Base-by-base conservation (phyloP, 2,888 invertebrate species). In the Leptopilina syphax region DNA sequence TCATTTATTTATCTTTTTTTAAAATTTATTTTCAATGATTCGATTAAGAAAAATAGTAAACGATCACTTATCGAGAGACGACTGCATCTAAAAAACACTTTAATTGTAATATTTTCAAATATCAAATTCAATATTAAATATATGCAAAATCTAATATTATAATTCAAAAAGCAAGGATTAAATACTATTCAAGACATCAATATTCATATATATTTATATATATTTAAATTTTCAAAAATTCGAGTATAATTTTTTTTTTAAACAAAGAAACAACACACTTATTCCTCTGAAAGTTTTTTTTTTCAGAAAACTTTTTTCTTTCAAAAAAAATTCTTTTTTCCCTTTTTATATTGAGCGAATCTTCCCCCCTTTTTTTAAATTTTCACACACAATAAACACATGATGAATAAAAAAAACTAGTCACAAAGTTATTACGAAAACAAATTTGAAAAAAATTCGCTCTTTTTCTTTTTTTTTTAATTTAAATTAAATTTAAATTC, bases 361-460 rank as follows among this genome's bases (percentile, higher is more conserved):
- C 34, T 3, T 34, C n/a, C 54, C 54, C 50, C 27, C 50, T 24
- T 66, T 41, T 10, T 54, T 50, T 70, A 27, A 18, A 86, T 83
- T 83, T 83, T 84, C 83, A 85, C 82, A 86, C 83, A 77, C 34
- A 83, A 84, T 84, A 86, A 81, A 83, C 81, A 83, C 84, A 83
- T 44, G 83, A 70, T 44, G 44, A 44, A 44, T 44, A 78, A 83
- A 83, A 83, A 83, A 82, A 82, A 83, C 83, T 81, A 80, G 81
- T 83, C 77, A 82, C 50, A 63, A 78, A 81, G 80, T 77, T 50
- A 88, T 87, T 85, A 87, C 87, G 87, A 87, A 85, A 89, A 34
- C 34, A 86, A 84, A 83, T 87, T 87, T 85, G 86, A 85, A 85
- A 89, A 86, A 89, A 88, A 70, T 60, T 65, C 77, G 76, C 76